phyloP scores from a whole-genome alignment of 2,797 vertebrate genomes.

The Pangasius macronema region DNA sequence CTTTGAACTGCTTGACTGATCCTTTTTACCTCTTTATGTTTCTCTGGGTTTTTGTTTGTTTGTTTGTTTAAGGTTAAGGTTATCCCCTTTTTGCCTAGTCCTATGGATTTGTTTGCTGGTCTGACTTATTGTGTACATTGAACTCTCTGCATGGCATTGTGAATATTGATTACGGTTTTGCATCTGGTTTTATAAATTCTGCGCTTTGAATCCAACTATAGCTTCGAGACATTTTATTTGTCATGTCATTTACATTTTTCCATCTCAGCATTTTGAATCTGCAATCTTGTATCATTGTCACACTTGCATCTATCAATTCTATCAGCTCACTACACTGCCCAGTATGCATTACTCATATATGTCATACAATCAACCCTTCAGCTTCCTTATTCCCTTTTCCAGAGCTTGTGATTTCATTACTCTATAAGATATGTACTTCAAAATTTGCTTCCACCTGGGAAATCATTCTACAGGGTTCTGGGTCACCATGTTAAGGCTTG shows the following conservation, averaged over 20 bases:
- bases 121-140: background rate
- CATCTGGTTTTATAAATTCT: background rate
- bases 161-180: background rate
- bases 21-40: background rate
- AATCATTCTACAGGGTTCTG: background rate
- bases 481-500: background rate
- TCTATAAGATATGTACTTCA: background rate
- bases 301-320: background rate
- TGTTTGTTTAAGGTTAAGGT: background rate
- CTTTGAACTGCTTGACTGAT: background rate
- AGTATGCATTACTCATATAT: slow-evolving; percentile 1
- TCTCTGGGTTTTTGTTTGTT: background rate
- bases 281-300: background rate
- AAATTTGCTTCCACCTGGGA: background rate
- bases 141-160: background rate
- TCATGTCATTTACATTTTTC: background rate
- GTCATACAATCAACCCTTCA: background rate
- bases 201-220: background rate
- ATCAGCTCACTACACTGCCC: background rate
- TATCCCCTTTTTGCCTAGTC: background rate
- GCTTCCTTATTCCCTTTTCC: background rate
- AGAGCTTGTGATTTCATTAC: background rate
- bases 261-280: background rate
- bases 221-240: background rate
- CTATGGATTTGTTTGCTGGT: background rate